Conservation (phyloP, 2,797 vertebrate species). For the Chaenodraco wilsoni region DNA sequence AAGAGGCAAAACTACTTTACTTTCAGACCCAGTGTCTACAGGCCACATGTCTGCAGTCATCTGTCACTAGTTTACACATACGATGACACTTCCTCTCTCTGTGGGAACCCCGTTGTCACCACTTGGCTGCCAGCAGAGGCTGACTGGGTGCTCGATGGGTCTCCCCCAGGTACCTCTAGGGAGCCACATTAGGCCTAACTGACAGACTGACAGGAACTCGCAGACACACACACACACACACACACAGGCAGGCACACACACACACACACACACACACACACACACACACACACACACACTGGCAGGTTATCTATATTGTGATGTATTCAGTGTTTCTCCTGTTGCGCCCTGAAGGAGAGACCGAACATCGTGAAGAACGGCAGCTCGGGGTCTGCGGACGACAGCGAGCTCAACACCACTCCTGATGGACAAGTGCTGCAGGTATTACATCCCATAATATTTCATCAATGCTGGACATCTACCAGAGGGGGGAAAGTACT, state of each 20-base stretch:
- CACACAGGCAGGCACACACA: constrained; percentile 43
- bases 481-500: too few species aligned
- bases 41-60: constrained; percentile 86
- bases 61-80: constrained; percentile 87
- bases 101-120: constrained; percentile 85
- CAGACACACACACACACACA: constrained; percentile 54
- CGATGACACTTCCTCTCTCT: constrained; percentile 86
- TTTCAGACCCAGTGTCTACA: constrained; percentile 81
- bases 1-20: constrained; percentile 77
- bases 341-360: too few species aligned
- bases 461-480: too few species aligned
- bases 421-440: too few species aligned
- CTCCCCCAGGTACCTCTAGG: constrained; percentile 87
- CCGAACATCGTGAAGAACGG: too few species aligned
- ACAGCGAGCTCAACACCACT: too few species aligned
- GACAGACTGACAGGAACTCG: constrained; percentile 85
- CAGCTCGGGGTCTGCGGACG: too few species aligned
- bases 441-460: too few species aligned
- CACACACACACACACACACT: constrained; percentile 47
- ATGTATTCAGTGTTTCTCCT: too few species aligned
- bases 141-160: constrained; percentile 83
- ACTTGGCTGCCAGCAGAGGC: constrained; percentile 82
- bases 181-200: constrained; percentile 84
- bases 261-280: constrained; percentile 31
- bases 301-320: too few species aligned